These are phyloP conservation scores for Pyrgus malvae DNA, from an alignment of 2,888 invertebrate species.

Conservation along the genomic window DNA sequence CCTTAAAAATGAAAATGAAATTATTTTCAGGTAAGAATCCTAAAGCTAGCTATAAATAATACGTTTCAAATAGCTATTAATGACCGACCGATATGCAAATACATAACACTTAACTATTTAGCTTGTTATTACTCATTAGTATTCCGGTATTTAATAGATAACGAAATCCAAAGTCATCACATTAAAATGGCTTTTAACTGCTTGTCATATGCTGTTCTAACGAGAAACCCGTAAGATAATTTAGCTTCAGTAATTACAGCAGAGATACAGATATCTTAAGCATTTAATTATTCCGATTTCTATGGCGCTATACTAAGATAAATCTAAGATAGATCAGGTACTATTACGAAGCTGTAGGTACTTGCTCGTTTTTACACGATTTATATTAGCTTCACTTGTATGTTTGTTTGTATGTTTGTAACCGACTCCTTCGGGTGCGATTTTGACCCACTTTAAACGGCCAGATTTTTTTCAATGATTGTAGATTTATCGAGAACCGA, in stretches of 20 bases:
- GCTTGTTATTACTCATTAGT: slow-evolving; percentile 9
- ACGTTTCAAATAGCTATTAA: neutral
- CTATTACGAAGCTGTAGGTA: neutral
- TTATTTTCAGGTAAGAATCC: too few species aligned
- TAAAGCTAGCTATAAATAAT: too few species aligned
- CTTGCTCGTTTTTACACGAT: too few species aligned
- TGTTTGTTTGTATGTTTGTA: too few species aligned
- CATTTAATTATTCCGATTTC: slow-evolving; percentile 4
- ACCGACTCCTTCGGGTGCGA: too few species aligned
- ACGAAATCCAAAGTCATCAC: slow-evolving; percentile 6
- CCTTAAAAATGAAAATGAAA: too few species aligned
- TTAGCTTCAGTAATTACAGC: slow-evolving; percentile 3
- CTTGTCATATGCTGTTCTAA: slow-evolving; percentile 15
- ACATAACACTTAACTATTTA: slow-evolving; percentile 3
- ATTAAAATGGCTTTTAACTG: slow-evolving; percentile 20
- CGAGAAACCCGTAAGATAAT: slow-evolving; percentile 8
- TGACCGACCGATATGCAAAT: slow-evolving; percentile 5
- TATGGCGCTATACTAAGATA: neutral
- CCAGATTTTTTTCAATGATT: too few species aligned
- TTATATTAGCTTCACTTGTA: too few species aligned
- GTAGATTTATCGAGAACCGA: too few species aligned
- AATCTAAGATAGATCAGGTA: neutral
- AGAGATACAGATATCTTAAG: neutral
- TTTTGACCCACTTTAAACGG: too few species aligned
- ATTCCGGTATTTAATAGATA: slow-evolving; percentile 18